Conservation (phyloP, 2,888 invertebrate genomes). For the Eupithecia abbreviata region DNA sequence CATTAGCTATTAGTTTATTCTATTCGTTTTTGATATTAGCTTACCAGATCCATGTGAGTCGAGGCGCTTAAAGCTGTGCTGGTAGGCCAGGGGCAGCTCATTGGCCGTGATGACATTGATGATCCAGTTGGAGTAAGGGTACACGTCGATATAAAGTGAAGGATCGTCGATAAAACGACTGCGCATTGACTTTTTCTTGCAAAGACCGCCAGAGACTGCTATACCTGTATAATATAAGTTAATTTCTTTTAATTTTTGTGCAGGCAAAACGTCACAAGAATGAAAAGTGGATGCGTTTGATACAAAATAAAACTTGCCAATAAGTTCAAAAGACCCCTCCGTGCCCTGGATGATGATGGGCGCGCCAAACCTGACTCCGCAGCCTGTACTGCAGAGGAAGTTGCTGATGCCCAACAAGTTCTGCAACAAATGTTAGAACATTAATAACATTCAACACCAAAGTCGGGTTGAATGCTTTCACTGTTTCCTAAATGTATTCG, state of each 20-base stretch:
- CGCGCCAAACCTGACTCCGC: conserved; percentile 69
- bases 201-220: conserved; percentile 64
- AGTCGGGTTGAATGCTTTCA: too few species aligned
- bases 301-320: conserved; percentile 46
- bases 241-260: too few species aligned
- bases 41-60: conserved; percentile 57
- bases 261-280: too few species aligned
- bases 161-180: conserved; percentile 65
- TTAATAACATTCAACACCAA: too few species aligned
- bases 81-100: conserved; percentile 65
- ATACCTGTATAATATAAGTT: conserved; percentile 35
- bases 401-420: conserved; percentile 69
- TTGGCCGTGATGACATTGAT: conserved; percentile 69
- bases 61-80: conserved; percentile 60
- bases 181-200: conserved; percentile 61
- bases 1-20: not conserved
- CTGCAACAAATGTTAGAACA: conserved; percentile 38
- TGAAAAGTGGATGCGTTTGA: too few species aligned
- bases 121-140: conserved; percentile 71
- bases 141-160: conserved; percentile 72
- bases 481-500: too few species aligned
- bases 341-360: conserved; percentile 66
- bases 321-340: conserved; percentile 67
- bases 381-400: conserved; percentile 71
- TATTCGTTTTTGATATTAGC: conserved; percentile 28